Evolutionary conservation across 2,113 vertebrate species (phyloP).

Genomic region (Dermatemys mawii): DNA sequence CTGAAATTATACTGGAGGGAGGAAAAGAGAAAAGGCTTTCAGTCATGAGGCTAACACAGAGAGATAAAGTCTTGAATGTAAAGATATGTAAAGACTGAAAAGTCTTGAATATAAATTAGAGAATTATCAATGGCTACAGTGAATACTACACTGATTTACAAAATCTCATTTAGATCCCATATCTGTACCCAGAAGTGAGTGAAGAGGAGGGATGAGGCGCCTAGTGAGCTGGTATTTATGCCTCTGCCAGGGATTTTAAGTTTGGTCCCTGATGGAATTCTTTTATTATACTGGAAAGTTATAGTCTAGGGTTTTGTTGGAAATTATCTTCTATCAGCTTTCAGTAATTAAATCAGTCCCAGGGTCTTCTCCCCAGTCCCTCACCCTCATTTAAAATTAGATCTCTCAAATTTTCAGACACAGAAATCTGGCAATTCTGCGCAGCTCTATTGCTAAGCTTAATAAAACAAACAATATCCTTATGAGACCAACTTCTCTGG

Average conservation of each 20-base stretch:
- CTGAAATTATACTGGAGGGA: neutral
- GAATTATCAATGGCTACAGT: neutral
- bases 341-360: neutral
- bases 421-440: neutral
- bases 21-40: neutral
- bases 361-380: neutral
- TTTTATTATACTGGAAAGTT: neutral
- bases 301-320: neutral
- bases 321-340: neutral
- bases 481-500: too few relatives aligned
- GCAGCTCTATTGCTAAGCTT: too few relatives aligned
- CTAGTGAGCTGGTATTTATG: neutral
- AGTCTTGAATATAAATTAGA: constrained; percentile 21
- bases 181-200: neutral
- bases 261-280: neutral
- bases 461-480: too few relatives aligned
- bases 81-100: too few relatives aligned
- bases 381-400: neutral
- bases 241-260: neutral
- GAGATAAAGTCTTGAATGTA: too few relatives aligned
- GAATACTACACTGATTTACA: neutral
- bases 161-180: neutral
- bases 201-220: neutral
- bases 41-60: too few relatives aligned
- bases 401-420: neutral